These are phyloP conservation scores for Lithophane semibrunnea DNA, from an alignment of 2,888 invertebrate genomes.

Conservation along the genomic window DNA sequence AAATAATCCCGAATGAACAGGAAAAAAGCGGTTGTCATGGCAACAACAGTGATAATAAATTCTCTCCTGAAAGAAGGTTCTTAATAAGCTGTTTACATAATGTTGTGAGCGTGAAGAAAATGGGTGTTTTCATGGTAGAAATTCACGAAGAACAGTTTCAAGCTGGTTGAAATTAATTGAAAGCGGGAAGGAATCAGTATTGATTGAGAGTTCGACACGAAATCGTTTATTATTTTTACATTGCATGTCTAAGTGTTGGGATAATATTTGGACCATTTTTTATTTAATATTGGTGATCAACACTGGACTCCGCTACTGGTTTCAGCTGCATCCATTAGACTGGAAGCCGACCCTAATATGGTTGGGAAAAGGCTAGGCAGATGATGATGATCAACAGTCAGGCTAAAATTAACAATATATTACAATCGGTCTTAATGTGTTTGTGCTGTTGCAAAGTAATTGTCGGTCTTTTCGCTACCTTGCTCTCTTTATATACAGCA, in stretches of 20 bases:
- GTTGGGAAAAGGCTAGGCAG: too few relatives aligned
- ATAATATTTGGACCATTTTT: background rate
- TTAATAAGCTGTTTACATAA: slow-evolving; percentile 62
- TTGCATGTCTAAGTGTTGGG: background rate
- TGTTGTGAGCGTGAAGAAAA: slow-evolving; percentile 40
- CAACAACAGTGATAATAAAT: slow-evolving; percentile 59
- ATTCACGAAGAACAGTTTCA: slow-evolving; percentile 19
- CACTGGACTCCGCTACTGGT: too few relatives aligned
- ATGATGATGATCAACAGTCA: too few relatives aligned
- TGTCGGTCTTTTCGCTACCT: too few relatives aligned
- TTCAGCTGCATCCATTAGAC: too few relatives aligned
- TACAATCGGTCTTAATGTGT: background rate
- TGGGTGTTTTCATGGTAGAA: slow-evolving; percentile 27
- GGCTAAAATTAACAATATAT: background rate
- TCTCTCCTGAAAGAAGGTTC: slow-evolving; percentile 49
- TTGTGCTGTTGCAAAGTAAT: background rate
- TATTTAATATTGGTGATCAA: background rate
- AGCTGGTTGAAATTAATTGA: slow-evolving; percentile 13
- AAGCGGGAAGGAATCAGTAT: background rate
- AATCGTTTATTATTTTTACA: background rate
- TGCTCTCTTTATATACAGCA: too few relatives aligned
- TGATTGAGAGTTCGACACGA: background rate
- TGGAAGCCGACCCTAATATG: too few relatives aligned
- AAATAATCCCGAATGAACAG: slow-evolving; percentile 53
- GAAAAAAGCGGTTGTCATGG: slow-evolving; percentile 55